Base-by-base conservation (phyloP, 2,113 vertebrate genomes). In the Toxostoma redivivum region DNA sequence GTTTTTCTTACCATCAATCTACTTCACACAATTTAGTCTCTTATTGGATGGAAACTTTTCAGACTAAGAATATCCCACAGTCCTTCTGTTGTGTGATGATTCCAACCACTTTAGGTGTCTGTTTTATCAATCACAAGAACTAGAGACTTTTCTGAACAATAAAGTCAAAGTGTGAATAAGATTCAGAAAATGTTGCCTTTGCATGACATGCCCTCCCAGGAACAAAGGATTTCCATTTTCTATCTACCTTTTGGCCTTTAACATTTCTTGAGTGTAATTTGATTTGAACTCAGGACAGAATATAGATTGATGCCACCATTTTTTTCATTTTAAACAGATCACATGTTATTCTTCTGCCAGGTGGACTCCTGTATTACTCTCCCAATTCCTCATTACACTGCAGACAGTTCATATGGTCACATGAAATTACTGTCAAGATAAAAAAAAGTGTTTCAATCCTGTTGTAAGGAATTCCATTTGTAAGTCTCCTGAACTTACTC, bases 1-100 rank as follows among this genome's bases (percentile, higher is more conserved):
- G 71, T 96, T 94, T 94, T 88, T 73, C 74, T 92, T 94, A 81
- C 14, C 31, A 87, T 92, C 90, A 95, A 37, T 54, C 73, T 73
- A 79, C 87, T 73, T 89, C 37, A 69, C 47, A 70, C 76, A 91
- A 80, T 84, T 91, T 93, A 95, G 58, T 66, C 78, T 94, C 33
- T 62, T 71, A 80, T 42, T 84, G 85, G 70, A 77, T 85, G 58
- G 77, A 56, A 93, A n/a, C 37, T 87, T 90, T 62, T 86, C 67
- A 82, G 77, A 66, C 70, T 60, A 88, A 86, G 70, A 86, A 69
- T 95, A 81, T 54, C 30, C 57, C 62, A 70, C 23, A 79, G 91
- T 91, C 50, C n/a, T 45, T 95, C 86, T 92, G 71, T 72, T 96
- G 73, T 22, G 5, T 66, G 79, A 91, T 51, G 31, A 94, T 85